phyloP scores from a whole-genome alignment of 1,140 invertebrate genomes.

The Caenorhabditis inopinata region DNA sequence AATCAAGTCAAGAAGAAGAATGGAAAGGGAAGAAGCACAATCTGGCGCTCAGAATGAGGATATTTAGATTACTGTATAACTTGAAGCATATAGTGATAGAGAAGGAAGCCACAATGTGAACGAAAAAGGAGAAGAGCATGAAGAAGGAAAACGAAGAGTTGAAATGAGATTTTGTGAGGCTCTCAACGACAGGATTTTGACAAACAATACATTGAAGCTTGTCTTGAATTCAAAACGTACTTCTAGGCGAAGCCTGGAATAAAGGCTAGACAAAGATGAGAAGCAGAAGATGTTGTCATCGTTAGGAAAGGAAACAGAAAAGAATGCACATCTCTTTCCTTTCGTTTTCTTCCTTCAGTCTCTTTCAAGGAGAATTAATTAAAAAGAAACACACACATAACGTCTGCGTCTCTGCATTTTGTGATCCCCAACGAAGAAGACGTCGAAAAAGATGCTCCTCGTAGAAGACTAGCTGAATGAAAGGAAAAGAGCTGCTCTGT shows the following conservation, averaged over 20 bases:
- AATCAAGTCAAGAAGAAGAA: constrained; percentile 23
- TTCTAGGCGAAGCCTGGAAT: neutral
- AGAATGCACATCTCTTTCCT: neutral
- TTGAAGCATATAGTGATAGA: no score
- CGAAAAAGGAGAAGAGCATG: neutral
- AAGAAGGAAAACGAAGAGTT: neutral
- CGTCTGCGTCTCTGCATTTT: neutral
- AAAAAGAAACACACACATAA: constrained; percentile 28
- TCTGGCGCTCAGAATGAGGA: neutral
- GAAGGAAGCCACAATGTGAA: no score
- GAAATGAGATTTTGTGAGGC: constrained; percentile 32
- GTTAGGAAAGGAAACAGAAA: neutral
- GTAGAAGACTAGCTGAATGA: neutral
- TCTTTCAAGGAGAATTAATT: constrained; percentile 28
- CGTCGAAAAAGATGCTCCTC: constrained; percentile 17
- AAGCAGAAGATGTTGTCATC: neutral
- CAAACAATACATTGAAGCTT: neutral
- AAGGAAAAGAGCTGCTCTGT: neutral
- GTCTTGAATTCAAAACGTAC: neutral
- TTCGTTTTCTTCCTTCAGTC: neutral
- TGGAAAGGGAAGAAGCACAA: neutral
- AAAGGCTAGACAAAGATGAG: neutral
- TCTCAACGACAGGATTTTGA: neutral
- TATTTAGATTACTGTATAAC: neutral
- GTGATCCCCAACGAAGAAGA: neutral